Base-by-base conservation (phyloP, 2,888 invertebrate genomes). In the Abrostola triplasia region DNA sequence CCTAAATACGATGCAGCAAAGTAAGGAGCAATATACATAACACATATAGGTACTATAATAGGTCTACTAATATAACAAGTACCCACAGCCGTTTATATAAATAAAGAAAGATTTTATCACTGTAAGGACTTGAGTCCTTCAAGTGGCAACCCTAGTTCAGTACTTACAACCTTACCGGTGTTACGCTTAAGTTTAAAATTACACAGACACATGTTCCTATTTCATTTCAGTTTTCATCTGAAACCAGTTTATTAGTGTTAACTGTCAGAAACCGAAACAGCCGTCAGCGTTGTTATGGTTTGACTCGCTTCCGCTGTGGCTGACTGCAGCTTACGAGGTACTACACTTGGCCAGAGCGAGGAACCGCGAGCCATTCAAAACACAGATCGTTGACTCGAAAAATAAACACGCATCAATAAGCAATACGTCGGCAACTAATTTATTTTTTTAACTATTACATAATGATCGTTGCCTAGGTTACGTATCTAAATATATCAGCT, bases 201-300 rank as follows among this genome's bases (percentile, higher is more conserved):
- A 86, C 87, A 81, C 64, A 75, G 88, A 90, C 88, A 85, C 84
- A 85, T 88, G 88, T 86, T 88, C 84, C 83, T 87, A 88, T 88
- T 90, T 87, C 81, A 87, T 89, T 89, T 86, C 81, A 86, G 86
- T 86, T 88, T 90, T 89, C 89, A 88, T 88, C 87, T 82, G 88
- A 88, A 88, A 85, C 84, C 85, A 84, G 90, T 92, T 90, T 91
- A 90, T 90, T 91, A 89, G 88, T 90, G 87, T 90, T 85, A 86
- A 84, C 85, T 88, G 89, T 88, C 89, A 86, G 89, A 88, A 87
- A 86, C 83, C 86, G 85, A 88, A 88, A 88, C 90, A 88, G 83
- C 85, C 87, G 89, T 84, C 88, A 79, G 86, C 80, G 84, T 88
- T 92, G 92, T 92, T 92, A 92, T 92, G 92, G 86, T 90, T 92